Evolutionary conservation across 2,113 vertebrate genomes (phyloP).

Genomic region (Donacobius atricapilla): DNA sequence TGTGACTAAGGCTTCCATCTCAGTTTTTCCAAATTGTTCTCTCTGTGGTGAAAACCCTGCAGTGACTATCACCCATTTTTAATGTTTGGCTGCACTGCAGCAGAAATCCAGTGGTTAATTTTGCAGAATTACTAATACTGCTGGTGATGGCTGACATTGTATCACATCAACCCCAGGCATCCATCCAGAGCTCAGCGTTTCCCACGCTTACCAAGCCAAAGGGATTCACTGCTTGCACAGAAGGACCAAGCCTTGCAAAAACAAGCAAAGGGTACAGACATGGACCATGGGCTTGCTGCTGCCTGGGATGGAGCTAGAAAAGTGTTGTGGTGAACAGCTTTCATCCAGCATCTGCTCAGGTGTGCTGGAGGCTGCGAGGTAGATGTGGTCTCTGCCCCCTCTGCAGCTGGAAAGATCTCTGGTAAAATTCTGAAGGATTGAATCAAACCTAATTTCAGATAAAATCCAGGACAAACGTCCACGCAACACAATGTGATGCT

Average conservation of each 20-base stretch:
- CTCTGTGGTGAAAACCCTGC: not conserved
- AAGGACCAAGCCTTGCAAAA: not conserved
- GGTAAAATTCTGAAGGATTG: not conserved
- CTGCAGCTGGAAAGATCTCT: too few relatives aligned
- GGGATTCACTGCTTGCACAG: not conserved
- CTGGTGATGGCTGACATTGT: not conserved
- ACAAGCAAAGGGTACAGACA: too few relatives aligned
- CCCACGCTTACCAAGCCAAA: not conserved
- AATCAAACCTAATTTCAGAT: not conserved
- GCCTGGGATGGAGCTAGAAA: not conserved
- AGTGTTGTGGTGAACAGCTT: not conserved
- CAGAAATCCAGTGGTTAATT: not conserved
- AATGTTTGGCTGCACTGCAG: not conserved
- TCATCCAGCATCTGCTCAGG: not conserved
- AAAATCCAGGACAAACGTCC: not conserved
- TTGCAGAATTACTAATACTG: not conserved
- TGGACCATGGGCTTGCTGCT: rapidly evolving
- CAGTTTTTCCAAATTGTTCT: not conserved
- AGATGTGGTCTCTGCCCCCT: not conserved
- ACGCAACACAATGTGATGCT: not conserved
- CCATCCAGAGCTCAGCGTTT: rapidly evolving
- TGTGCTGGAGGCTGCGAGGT: rapidly evolving
- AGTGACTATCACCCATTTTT: not conserved
- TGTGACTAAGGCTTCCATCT: not conserved
- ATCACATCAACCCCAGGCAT: not conserved